Evolutionary conservation across 2,797 vertebrate species (phyloP), one percentile per base, ranked within the genome.

Genomic region (Psittacula derbiana): DNA sequence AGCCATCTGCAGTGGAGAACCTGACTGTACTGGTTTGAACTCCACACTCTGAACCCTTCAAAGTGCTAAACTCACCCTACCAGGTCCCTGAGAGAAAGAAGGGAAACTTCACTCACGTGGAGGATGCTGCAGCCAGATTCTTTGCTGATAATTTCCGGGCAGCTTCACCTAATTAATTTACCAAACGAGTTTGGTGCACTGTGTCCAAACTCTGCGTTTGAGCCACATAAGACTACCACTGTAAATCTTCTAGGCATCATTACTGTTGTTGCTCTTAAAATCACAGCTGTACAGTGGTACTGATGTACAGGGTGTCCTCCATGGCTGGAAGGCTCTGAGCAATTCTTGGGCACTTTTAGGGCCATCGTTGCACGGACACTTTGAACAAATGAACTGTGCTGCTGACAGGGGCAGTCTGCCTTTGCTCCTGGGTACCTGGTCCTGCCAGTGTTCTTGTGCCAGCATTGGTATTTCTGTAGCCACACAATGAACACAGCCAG

Each of bases 11-110:
- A 75, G 72, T 79, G 53, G 66, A 71, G 88, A 88, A 50, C 52
- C 44, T 69, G 70, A 60, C 36, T 76, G 20, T 62, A 46, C 66
- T 70, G 55, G 30, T 72, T 88, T 85, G 73, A 94, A 88, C 82
- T 88, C 55, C 31, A 18, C 43, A 74, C 38, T 33, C 49, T 74
- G 57, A 83, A 55, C 86, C 82, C 85, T 50, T 55, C 19, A 69
- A 87, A 82, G 49, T 10, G 8, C 24, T 80, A 40, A 69, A 85
- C 52, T 6, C 46, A 71, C 50, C 70, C 55, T 64, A 2, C 19
- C 28, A 65, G 33, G 6, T 55, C 88, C 38, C 43, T 76, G 33
- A 23, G 50, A 86, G 70, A 72, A 86, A 23, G 75, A 86, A 65
- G 10, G 52, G 53, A 75, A 62, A 25, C 21, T 76, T 90, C 24